phyloP scores from a whole-genome alignment of 2,797 vertebrate genomes.

The Phoxinus dragarum region DNA sequence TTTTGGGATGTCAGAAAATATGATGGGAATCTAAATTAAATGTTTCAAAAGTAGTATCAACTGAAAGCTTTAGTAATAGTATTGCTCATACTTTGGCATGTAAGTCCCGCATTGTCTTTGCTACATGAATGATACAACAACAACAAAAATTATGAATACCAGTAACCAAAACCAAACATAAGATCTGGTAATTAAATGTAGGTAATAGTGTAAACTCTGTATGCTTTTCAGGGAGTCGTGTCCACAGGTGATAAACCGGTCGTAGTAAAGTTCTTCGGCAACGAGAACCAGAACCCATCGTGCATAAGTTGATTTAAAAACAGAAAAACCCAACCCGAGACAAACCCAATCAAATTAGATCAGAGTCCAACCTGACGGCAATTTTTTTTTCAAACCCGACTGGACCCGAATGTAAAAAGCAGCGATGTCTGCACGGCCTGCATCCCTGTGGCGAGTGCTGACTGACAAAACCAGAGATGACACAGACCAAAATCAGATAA shows the following conservation, averaged over 20 bases:
- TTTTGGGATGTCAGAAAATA: neutral
- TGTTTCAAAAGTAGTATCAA: neutral
- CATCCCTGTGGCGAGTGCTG: no score
- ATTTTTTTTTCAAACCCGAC: no score
- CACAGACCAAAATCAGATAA: no score
- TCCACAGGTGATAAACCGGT: neutral
- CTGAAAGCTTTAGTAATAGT: neutral
- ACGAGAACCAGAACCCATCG: neutral
- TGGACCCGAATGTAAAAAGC: no score
- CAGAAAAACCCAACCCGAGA: neutral
- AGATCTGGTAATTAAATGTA: neutral
- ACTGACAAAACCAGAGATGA: no score
- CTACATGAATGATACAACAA: neutral
- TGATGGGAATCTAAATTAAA: neutral
- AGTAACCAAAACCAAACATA: neutral
- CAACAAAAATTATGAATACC: no score
- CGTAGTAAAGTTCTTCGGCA: neutral
- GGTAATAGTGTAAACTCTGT: neutral
- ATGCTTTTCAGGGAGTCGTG: neutral
- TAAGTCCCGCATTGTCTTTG: neutral
- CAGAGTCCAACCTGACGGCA: fast-evolving
- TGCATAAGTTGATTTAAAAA: neutral
- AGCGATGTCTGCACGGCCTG: no score
- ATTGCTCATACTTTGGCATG: neutral
- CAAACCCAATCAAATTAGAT: neutral